phyloP scores from a whole-genome alignment of 1,140 invertebrate genomes.

The Scaptomyza montana region DNA sequence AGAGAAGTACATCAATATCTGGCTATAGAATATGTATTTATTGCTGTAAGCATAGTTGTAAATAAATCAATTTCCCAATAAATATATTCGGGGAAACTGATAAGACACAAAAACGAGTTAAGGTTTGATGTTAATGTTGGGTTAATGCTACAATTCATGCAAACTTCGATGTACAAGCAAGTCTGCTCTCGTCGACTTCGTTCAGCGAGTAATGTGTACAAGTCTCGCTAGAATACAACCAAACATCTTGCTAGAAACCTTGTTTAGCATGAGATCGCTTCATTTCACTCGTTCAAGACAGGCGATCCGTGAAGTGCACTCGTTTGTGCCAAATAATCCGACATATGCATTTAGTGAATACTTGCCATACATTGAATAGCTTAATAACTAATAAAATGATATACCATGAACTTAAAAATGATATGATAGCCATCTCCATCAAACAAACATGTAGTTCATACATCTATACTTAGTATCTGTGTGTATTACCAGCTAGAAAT shows the following conservation, averaged over 20 bases:
- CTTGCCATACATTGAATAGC: background rate
- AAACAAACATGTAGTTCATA: background rate
- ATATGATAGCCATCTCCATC: conserved; percentile 16
- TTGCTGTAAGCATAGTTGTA: conserved; percentile 45
- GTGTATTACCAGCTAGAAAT: background rate
- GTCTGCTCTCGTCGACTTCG: too few relatives aligned
- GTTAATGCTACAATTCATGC: too few relatives aligned
- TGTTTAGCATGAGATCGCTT: too few relatives aligned
- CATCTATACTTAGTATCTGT: conserved; percentile 4
- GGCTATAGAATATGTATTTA: background rate
- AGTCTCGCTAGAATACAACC: too few relatives aligned
- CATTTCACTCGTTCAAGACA: too few relatives aligned
- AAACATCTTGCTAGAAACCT: too few relatives aligned
- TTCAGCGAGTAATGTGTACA: too few relatives aligned
- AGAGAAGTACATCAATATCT: conserved; percentile 12
- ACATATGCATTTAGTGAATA: background rate
- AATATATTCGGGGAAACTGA: background rate
- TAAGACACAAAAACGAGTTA: background rate
- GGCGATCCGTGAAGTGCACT: too few relatives aligned
- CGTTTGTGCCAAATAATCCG: too few relatives aligned
- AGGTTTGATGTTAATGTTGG: background rate
- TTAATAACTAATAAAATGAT: conserved; percentile 24
- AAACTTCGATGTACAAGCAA: too few relatives aligned
- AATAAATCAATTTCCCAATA: conserved; percentile 33
- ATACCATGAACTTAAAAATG: conserved; percentile 26